phyloP scores from a whole-genome alignment of 2,113 vertebrate species.

The Ciconia stormi region DNA sequence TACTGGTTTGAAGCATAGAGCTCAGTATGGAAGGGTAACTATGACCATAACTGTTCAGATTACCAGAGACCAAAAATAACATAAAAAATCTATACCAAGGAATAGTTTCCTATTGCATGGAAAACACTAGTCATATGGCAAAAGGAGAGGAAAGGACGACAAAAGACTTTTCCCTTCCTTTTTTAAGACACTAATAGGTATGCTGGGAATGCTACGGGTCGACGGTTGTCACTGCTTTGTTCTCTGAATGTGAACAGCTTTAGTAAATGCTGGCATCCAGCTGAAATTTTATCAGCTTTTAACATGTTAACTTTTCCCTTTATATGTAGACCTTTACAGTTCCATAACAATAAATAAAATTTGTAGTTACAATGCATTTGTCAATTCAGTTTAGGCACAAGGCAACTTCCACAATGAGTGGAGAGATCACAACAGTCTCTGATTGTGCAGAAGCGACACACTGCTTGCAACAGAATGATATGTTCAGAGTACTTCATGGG shows the following conservation, averaged over 20 bases:
- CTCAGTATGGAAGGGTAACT: conserved; percentile 46
- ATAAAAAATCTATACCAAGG: conserved; percentile 78
- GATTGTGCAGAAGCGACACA: conserved; percentile 97
- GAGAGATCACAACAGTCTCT: conserved; percentile 93
- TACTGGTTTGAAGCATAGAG: conserved; percentile 17
- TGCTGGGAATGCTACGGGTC: conserved; percentile 91
- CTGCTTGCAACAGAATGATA: conserved; percentile 86
- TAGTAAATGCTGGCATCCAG: conserved; percentile 79
- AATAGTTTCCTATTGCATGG: conserved; percentile 82
- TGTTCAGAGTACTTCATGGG: conserved; percentile 81
- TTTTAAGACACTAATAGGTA: conserved; percentile 96
- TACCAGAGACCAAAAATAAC: conserved; percentile 81
- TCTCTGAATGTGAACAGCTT: conserved; percentile 83
- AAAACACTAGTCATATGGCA: conserved; percentile 89
- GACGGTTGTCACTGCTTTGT: conserved; percentile 80
- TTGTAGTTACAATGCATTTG: conserved; percentile 99
- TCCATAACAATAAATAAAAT: conserved; percentile 98
- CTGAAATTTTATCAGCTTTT: conserved; percentile 85
- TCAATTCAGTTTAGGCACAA: conserved; percentile 99
- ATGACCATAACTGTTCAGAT: conserved; percentile 75
- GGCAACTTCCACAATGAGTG: conserved; percentile 90
- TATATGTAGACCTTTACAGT: conserved; percentile 92
- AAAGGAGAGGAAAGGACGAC: conserved; percentile 81
- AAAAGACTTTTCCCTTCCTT: conserved; percentile 80
- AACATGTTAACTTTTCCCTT: conserved; percentile 89